Base-by-base conservation (phyloP, 2,113 vertebrate species). In the Strigops habroptila region DNA sequence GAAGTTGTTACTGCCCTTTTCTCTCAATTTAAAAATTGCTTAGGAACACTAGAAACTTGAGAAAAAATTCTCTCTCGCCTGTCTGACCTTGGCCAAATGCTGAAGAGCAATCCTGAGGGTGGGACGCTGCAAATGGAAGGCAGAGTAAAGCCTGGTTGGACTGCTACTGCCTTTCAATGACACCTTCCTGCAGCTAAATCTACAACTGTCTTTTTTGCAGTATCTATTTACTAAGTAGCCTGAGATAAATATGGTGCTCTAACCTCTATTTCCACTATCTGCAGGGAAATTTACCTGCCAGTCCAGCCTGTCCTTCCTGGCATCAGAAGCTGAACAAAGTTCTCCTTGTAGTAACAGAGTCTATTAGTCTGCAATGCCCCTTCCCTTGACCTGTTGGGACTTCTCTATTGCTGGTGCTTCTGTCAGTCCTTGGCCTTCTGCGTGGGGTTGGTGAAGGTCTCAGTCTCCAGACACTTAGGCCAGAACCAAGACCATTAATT, bases 271-370 rank as follows among this genome's bases (percentile, higher is more conserved):
- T 90, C 73, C 18, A 2, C 85, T 83, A 19, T 75, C 87, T 92
- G 86, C 80, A 88, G 80, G 33, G 91, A 93, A 90, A 93, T 93
- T 96, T 96, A 88, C 85, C 73, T 90, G 85, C 51, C 85, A 91
- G 43, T 78, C 80, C 64, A 44, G 64, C 27, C 55, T 90, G 69
- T 74, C 60, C 76, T 64, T 94, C 83, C 76, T n/a, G 60, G 33
- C 71, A 86, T 68, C 64, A 83, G 43, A 91, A 95, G 62, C 7
- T 94, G 93, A 96, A 48, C 69, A 37, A 93, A 93, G 76, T 93
- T 88, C 91, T 90, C 59, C 1, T 2, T 0, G 3, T 55, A 80
- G 79, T 86, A 93, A 86, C 5, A 8, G 91, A 64, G 91, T 74
- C 91, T 95, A 92, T 91, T 74, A 88, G 85, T 41, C 62, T 91